phyloP scores from a whole-genome alignment of 2,888 invertebrate species.

The Polyommatus icarus region DNA sequence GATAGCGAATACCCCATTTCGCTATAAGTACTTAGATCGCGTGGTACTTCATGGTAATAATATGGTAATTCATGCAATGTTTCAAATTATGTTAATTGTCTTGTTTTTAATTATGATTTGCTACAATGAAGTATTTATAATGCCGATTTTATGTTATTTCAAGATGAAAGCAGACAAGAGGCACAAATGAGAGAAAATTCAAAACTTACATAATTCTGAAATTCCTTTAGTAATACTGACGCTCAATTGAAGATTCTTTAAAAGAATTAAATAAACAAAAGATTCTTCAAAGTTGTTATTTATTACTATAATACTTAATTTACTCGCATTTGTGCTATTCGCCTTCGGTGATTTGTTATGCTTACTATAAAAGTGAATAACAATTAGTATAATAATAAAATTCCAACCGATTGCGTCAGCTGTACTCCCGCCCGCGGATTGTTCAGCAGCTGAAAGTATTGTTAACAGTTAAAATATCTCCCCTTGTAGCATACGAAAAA shows the following conservation, averaged over 20 bases:
- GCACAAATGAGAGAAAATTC: neutral
- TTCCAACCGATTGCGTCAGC: slow-evolving; percentile 15
- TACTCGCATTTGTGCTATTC: neutral
- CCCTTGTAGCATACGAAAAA: neutral
- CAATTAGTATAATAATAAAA: neutral
- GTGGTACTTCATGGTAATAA: too few relatives aligned
- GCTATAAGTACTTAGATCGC: too few relatives aligned
- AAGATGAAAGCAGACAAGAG: neutral
- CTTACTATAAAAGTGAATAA: neutral
- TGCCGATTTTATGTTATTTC: too few relatives aligned
- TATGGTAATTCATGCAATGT: too few relatives aligned
- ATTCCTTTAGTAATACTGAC: neutral
- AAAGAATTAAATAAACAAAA: neutral
- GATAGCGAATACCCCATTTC: too few relatives aligned
- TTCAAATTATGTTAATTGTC: neutral
- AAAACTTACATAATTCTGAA: neutral
- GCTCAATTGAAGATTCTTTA: neutral
- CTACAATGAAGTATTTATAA: too few relatives aligned
- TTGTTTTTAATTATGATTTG: too few relatives aligned
- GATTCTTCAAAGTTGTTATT: neutral
- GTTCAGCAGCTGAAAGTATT: slow-evolving; percentile 8
- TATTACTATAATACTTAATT: neutral
- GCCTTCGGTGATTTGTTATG: neutral
- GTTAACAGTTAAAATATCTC: neutral
- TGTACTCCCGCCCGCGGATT: slow-evolving; percentile 4